A percentile compares a stretch with the other conserved stretches of the same genome.
Evolutionary conservation across 2,888 invertebrate species (phyloP).

Genomic region (Tethea ocularis): DNA sequence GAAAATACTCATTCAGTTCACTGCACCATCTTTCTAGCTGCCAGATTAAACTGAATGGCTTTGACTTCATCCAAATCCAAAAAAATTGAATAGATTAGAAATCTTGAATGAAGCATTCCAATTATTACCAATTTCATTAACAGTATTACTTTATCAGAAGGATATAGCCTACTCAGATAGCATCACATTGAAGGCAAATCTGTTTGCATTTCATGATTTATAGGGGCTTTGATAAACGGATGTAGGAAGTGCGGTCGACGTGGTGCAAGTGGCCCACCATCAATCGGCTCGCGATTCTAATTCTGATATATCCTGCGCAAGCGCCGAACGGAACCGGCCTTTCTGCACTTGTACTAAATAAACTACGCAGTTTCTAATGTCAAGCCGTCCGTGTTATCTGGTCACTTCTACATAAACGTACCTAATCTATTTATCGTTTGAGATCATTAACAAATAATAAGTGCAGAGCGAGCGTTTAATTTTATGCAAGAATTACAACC

Average conservation of each 20-base stretch:
- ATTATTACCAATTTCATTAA: too few relatives aligned
- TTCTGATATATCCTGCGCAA: constrained; percentile 70
- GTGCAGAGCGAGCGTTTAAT: not conserved
- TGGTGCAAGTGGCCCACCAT: constrained; percentile 60
- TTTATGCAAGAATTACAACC: not conserved
- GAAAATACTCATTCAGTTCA: too few relatives aligned
- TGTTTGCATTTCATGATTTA: constrained; percentile 34
- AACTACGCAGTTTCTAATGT: constrained; percentile 39
- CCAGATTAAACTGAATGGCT: too few relatives aligned
- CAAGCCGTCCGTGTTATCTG: not conserved
- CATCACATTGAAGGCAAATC: constrained; percentile 9
- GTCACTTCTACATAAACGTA: not conserved
- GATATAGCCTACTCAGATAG: not conserved
- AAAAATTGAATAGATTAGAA: too few relatives aligned
- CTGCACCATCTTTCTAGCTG: too few relatives aligned
- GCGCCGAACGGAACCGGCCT: constrained; percentile 59
- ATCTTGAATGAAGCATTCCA: too few relatives aligned
- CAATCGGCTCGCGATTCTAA: constrained; percentile 70
- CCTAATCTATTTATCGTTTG: not conserved
- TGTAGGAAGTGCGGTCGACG: constrained; percentile 66
- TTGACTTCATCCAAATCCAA: too few relatives aligned
- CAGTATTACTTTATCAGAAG: not conserved
- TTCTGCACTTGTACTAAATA: constrained; percentile 62
- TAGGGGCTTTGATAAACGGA: constrained; percentile 55
- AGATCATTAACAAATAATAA: not conserved